Base-by-base conservation (phyloP, 2,888 invertebrate species). In the Buathra laborator region DNA sequence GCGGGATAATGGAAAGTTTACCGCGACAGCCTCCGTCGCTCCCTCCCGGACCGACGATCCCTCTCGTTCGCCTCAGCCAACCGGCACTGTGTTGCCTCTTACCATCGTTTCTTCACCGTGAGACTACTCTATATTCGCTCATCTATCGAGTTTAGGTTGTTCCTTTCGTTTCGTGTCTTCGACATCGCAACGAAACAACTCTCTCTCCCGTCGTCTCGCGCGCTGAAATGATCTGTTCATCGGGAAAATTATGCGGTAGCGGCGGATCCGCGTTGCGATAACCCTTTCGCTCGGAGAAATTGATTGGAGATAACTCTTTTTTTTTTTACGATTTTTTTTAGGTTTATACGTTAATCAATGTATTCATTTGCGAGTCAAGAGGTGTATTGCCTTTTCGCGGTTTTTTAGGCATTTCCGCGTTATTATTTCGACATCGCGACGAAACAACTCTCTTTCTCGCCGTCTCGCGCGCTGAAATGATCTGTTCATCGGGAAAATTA, bases 1-100 rank as follows among this genome's bases (percentile, higher is more conserved):
- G 91, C 88, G 87, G 91, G 90, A 91, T 93, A 93, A 93, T 92
- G 91, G 90, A 91, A 93, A 93, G 92, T 93, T 93, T 93, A 92
- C 92, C 91, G 90, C 92, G 92, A 92, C 92, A 91, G 89, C 88
- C 66, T 80, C 64, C 72, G 66, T 66, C 68, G 72, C 37, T 9
- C 37, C 37, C 9, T 9, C 37, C 5, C 37, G 37, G 37, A 9
- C 37, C 37, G 37, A 37, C 37, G 37, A 37, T 64, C 70, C 64
- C 48, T 53, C 68, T 77, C 88, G 84, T 53, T 82, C 78, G 82
- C 80, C 71, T 79, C 84, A 66, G 48, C 80, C 37, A 59, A 76
- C 74, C 48, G 12, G 44, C 64, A n/a, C 37, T 76, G 76, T 67
- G 43, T 74, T 84, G 72, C 77, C 80, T 88, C 83, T 66, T 78